phyloP scores from a whole-genome alignment of 1,140 invertebrate genomes.

The Melanaphis sacchari region DNA sequence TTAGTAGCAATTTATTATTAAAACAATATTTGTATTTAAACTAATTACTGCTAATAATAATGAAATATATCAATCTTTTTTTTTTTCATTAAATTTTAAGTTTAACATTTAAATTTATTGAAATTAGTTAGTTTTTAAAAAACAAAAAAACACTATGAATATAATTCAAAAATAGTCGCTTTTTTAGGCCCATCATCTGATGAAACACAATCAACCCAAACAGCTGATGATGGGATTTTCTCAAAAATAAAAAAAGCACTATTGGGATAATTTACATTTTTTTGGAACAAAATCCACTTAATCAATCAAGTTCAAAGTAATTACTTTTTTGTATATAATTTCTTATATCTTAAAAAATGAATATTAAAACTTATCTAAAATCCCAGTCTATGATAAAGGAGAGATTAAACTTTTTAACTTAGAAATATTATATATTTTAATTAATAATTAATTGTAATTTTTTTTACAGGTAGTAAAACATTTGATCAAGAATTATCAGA shows the following conservation, averaged over 20 bases:
- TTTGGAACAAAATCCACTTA: neutral
- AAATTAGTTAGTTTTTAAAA: neutral
- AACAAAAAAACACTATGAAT: neutral
- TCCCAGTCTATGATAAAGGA: conserved; percentile 26
- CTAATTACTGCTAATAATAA: neutral
- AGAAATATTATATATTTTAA: neutral
- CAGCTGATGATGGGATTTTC: conserved; percentile 48
- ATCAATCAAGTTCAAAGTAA: neutral
- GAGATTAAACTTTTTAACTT: neutral
- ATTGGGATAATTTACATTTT: conserved; percentile 31
- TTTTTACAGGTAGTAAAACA: conserved; percentile 44
- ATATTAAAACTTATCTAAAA: neutral
- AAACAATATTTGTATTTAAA: neutral
- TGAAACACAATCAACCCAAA: conserved; percentile 25
- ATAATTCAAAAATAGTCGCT: conserved; percentile 1
- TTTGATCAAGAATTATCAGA: neutral
- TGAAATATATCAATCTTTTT: neutral
- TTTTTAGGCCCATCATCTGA: conserved; percentile 49
- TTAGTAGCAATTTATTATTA: neutral
- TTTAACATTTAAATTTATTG: neutral
- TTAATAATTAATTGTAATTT: conserved; percentile 3
- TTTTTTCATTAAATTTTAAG: neutral
- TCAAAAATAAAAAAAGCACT: conserved; percentile 56
- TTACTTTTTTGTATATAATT: neutral
- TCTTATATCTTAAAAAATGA: neutral